Conservation (phyloP, 2,113 vertebrate genomes). For the Silurus asotus region DNA sequence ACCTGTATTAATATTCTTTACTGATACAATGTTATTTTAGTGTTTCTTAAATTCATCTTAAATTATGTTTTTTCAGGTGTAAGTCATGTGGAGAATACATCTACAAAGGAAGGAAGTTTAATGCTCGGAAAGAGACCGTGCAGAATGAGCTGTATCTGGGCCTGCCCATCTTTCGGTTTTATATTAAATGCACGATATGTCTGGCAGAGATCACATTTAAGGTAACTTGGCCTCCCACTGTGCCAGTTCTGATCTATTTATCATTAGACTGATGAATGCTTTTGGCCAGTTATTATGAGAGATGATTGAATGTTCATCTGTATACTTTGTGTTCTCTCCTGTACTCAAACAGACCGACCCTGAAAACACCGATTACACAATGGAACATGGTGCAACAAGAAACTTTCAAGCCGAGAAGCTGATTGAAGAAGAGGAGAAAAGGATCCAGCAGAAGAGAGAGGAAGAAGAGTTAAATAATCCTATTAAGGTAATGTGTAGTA, state of each 20-base stretch:
- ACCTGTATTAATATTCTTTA: not conserved
- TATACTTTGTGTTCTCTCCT: not conserved
- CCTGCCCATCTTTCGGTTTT: constrained; percentile 89
- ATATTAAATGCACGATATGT: constrained; percentile 94
- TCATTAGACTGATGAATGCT: not conserved
- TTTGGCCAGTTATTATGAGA: not conserved
- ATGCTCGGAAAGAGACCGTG: constrained; percentile 94
- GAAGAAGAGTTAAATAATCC: constrained; percentile 97
- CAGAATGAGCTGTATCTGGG: constrained; percentile 79
- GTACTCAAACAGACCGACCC: constrained; percentile 83
- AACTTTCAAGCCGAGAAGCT: constrained; percentile 97
- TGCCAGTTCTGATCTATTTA: not conserved
- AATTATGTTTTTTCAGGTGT: constrained; percentile 70
- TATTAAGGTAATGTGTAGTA: constrained; percentile 82
- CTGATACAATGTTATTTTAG: not conserved
- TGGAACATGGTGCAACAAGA: constrained; percentile 92
- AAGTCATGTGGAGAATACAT: constrained; percentile 96
- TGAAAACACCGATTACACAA: constrained; percentile 93
- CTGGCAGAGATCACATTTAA: constrained; percentile 91
- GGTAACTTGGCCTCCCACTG: constrained; percentile 61
- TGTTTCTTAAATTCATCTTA: not conserved
- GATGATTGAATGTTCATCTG: constrained; percentile 51
- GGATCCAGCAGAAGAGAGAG: constrained; percentile 84
- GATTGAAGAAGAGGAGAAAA: constrained; percentile 91
- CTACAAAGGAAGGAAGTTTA: constrained; percentile 97